Conservation (phyloP, 2,797 vertebrate species). For the Cirrhinus mrigala region DNA sequence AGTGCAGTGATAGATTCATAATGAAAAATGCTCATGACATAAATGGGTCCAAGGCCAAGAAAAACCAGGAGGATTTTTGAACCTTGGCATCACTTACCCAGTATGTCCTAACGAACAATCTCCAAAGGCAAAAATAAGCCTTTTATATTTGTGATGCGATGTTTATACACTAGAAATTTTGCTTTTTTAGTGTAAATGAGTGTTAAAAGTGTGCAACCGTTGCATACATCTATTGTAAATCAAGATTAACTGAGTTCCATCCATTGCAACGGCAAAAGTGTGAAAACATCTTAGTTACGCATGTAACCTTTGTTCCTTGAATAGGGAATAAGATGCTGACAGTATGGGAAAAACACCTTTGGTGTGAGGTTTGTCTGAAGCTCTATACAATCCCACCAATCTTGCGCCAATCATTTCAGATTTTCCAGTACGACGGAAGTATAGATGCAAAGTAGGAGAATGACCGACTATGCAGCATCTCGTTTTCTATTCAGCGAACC, state of each 20-base stretch:
- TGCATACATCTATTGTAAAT: background rate
- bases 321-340: too few species aligned
- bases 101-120: background rate
- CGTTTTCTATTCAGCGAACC: background rate
- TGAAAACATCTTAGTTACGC: background rate
- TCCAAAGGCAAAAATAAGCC: background rate
- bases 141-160: background rate
- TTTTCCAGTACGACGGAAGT: background rate
- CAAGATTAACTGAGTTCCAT: background rate
- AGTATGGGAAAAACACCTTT: too few species aligned
- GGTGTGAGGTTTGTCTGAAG: too few species aligned
- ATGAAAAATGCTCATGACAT: slow-evolving; percentile 51
- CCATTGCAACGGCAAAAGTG: background rate
- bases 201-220: background rate
- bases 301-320: too few species aligned
- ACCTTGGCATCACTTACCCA: slow-evolving; percentile 16
- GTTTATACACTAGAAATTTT: background rate
- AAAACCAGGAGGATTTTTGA: slow-evolving; percentile 17
- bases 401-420: too few species aligned
- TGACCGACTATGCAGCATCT: background rate
- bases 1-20: slow-evolving; percentile 49
- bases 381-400: too few species aligned
- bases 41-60: slow-evolving; percentile 43
- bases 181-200: background rate
- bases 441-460: background rate